A percentile compares a stretch with the other conserved stretches of the same genome.
These are phyloP conservation scores for Campylomormyrus tamandua DNA, from an alignment of 2,113 vertebrate species.

Conservation along the genomic window DNA sequence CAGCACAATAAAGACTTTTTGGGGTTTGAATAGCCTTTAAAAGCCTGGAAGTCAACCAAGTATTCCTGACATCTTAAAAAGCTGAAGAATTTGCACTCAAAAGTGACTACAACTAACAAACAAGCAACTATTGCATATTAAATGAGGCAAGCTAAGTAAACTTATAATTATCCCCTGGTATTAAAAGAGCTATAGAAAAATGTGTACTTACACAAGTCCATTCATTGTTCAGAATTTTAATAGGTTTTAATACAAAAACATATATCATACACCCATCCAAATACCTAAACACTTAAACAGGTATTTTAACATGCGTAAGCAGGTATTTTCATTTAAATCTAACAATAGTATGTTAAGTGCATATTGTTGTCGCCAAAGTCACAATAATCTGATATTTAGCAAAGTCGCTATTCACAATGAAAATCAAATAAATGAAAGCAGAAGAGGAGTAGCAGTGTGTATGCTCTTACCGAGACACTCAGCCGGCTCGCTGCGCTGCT, in stretches of 20 bases:
- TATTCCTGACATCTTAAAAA: constrained; percentile 10
- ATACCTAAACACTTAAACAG: neutral
- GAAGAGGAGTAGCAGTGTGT: neutral
- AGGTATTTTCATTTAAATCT: neutral
- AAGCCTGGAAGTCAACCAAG: constrained; percentile 8
- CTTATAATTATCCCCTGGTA: neutral
- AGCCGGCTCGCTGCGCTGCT: constrained; percentile 49
- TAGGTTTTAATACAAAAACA: neutral
- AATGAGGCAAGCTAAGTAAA: neutral
- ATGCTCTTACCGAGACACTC: constrained; percentile 27
- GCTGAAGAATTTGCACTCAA: neutral
- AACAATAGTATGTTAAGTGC: neutral
- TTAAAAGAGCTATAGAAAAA: neutral
- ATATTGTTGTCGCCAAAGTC: neutral
- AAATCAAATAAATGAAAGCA: neutral
- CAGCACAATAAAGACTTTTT: constrained; percentile 22
- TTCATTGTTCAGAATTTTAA: neutral
- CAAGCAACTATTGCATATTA: neutral
- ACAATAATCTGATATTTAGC: neutral
- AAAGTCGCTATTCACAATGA: neutral
- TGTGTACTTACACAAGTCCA: neutral
- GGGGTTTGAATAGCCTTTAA: constrained; percentile 9
- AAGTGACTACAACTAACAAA: neutral
- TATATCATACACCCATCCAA: neutral
- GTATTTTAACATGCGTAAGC: neutral